Evolutionary conservation across 2,113 vertebrate species (phyloP).

Genomic region (Cavia porcellus): DNA sequence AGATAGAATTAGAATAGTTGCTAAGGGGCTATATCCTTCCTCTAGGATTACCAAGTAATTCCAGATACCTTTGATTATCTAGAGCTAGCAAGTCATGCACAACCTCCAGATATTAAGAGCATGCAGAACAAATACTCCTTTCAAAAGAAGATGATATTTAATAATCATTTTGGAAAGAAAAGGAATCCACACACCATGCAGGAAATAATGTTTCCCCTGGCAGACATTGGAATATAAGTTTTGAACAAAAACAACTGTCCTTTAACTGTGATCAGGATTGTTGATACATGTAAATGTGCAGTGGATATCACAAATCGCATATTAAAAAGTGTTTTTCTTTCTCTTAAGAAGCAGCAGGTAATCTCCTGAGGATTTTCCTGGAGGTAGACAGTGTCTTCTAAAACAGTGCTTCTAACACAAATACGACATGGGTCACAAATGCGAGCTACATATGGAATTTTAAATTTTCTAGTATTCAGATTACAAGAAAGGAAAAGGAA

Average conservation of each 20-base stretch:
- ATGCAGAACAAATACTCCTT: not conserved
- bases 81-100: not conserved
- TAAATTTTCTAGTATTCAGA: not conserved
- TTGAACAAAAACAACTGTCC: constrained; percentile 31
- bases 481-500: not conserved
- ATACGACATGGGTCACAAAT: not conserved
- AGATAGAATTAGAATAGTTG: not conserved
- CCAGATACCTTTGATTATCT: not conserved
- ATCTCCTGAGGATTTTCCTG: not conserved
- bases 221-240: not conserved
- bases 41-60: not conserved
- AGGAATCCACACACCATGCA: not conserved
- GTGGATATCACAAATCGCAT: not conserved
- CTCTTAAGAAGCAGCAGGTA: not conserved
- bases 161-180: not conserved
- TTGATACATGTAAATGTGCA: not conserved
- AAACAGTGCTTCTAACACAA: not conserved
- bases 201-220: not conserved
- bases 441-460: not conserved
- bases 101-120: not conserved
- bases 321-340: constrained; percentile 15
- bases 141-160: not conserved
- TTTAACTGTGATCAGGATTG: not conserved
- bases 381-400: not conserved
- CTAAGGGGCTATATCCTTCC: not conserved